These are phyloP conservation scores for Spilarctia lutea DNA, from an alignment of 2,888 invertebrate species.

Conservation along the genomic window DNA sequence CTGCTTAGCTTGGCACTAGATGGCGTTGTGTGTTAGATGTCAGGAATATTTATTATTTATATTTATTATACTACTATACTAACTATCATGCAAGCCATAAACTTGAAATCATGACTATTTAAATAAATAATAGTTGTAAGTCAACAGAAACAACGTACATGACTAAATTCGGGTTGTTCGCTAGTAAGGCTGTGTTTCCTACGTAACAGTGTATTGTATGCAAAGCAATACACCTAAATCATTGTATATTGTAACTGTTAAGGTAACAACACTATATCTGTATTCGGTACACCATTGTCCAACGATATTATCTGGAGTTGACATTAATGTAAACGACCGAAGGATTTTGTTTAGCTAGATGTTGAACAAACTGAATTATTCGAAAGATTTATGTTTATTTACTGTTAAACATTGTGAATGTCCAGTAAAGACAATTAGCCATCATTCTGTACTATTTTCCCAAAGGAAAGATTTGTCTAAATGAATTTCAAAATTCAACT, in stretches of 20 bases:
- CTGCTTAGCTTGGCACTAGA: no score
- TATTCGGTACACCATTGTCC: constrained; percentile 34
- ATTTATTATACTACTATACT: no score
- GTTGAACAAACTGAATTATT: not conserved
- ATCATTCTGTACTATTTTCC: no score
- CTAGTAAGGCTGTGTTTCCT: constrained; percentile 12
- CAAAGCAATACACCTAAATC: constrained; percentile 35
- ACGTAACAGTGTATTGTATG: constrained; percentile 47
- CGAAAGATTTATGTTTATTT: not conserved
- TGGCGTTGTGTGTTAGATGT: no score
- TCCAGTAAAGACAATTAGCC: not conserved
- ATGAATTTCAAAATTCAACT: no score
- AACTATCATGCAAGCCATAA: no score
- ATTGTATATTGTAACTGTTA: constrained; percentile 38
- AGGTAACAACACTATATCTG: constrained; percentile 34
- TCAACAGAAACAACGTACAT: not conserved
- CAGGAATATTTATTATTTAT: no score
- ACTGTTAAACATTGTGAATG: no score
- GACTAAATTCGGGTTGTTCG: constrained; percentile 9
- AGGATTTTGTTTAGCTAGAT: not conserved
- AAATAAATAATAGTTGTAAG: not conserved
- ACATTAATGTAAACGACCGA: constrained; percentile 2
- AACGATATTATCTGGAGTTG: constrained; percentile 27
- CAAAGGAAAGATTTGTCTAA: no score
- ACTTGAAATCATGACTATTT: no score